Conservation (phyloP, 2,113 vertebrate genomes). For the Stegostoma tigrinum region DNA sequence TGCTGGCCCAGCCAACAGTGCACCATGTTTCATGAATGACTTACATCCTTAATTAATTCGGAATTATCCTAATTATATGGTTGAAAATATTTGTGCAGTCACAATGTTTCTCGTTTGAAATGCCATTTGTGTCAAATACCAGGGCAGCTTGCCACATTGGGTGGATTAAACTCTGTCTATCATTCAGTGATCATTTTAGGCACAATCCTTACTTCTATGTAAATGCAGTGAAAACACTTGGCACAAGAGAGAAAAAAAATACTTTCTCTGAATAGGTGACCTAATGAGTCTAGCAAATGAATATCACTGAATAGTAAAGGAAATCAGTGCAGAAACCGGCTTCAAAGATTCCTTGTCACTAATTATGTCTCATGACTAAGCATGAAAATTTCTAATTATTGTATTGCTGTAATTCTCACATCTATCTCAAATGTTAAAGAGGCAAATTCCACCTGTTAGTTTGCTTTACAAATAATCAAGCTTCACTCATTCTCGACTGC, state of each 20-base stretch:
- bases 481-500: neutral
- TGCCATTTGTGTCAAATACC: neutral
- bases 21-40: too few relatives aligned
- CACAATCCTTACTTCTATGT: too few relatives aligned
- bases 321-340: constrained; percentile 1
- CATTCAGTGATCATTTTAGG: neutral
- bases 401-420: neutral
- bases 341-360: constrained; percentile 31
- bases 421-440: neutral
- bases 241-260: neutral
- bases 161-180: too few relatives aligned
- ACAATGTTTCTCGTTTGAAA: neutral
- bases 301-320: constrained; percentile 5
- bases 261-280: constrained; percentile 18
- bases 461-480: neutral
- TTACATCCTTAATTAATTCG: neutral
- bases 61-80: neutral
- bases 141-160: neutral
- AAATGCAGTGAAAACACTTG: neutral
- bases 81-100: neutral
- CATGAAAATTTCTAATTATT: constrained; percentile 29
- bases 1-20: too few relatives aligned
- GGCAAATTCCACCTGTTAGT: neutral
- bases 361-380: constrained; percentile 27
- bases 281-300: constrained; percentile 33